These are phyloP conservation scores for Umimayanthus chanpuru DNA, from an alignment of 92 coral and sea anemone species.

Conservation along the genomic window DNA sequence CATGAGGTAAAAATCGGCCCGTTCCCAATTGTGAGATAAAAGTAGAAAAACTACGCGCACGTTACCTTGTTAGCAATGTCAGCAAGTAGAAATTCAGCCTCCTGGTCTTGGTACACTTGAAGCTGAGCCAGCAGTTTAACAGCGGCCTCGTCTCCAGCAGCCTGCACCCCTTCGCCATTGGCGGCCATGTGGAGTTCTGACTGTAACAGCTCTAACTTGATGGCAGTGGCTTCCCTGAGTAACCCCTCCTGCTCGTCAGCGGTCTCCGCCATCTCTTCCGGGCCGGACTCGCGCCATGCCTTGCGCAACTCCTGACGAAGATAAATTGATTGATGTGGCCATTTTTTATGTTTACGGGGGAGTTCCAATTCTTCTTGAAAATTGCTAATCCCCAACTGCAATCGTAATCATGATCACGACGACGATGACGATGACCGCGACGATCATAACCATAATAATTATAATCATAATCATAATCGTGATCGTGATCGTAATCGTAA, in stretches of 20 bases:
- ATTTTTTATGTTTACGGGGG: too few relatives aligned
- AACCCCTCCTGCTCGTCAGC: slow-evolving; percentile 82
- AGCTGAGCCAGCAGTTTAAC: slow-evolving; percentile 86
- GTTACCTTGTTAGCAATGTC: slow-evolving; percentile 88
- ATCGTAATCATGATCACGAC: too few relatives aligned
- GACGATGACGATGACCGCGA: too few relatives aligned
- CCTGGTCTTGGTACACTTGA: slow-evolving; percentile 90
- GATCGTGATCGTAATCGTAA: too few relatives aligned
- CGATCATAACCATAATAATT: too few relatives aligned
- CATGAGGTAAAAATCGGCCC: too few relatives aligned
- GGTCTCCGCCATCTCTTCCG: slow-evolving; percentile 89
- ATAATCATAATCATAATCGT: too few relatives aligned
- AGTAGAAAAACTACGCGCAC: not conserved
- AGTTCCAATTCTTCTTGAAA: too few relatives aligned
- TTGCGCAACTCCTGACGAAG: slow-evolving; percentile 80
- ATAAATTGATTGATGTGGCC: not conserved
- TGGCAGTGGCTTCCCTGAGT: slow-evolving; percentile 86
- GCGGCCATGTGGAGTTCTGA: slow-evolving; percentile 47
- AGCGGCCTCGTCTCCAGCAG: slow-evolving; percentile 65
- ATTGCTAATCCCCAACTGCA: too few relatives aligned
- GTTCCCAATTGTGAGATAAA: not conserved
- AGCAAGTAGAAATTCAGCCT: slow-evolving; percentile 83
- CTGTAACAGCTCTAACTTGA: slow-evolving; percentile 72
- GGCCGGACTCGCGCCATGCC: slow-evolving; percentile 93
- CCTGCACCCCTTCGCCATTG: slow-evolving; percentile 64